Evolutionary conservation across 2,888 invertebrate genomes (phyloP), one percentile per base, ranked within the genome.

Genomic region (Pycnomerus fuliginosus): DNA sequence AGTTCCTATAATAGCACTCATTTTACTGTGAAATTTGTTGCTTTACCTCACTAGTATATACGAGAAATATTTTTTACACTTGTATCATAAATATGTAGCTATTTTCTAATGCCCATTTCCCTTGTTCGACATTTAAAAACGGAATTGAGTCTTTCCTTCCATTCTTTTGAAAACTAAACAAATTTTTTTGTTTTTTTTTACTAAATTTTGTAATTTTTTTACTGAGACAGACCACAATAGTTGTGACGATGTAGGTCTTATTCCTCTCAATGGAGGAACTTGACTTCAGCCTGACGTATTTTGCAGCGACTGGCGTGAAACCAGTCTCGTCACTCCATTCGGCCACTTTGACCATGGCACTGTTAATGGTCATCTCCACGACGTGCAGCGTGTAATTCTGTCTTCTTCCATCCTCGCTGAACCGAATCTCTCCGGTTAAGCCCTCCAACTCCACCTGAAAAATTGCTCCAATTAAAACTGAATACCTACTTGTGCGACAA

Each of bases 321-420:
- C 91, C 90, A 12, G 79, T 78, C 52, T 82, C 82, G 60, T 92
- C 91, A 11, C 84, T 86, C 92, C 92, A 93, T 64, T 90, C 87
- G 12, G 90, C 92, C 3, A 92, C 87, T 80, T 92, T 91, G 11
- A 92, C 84, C 87, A 92, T 88, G 16, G 90, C 90, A 65, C 92
- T 91, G 64, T 93, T 90, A 41, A 92, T 87, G 2, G 94, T 93
- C 90, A 95, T 91, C 73, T 94, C 90, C 34, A 95, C 88, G 46
- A 92, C 87, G 68, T 93, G 89, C 52, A 94, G 75, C 1, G 90
- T 88, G 69, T 91, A 94, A 75, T 93, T 92, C 67, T 87, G 84
- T 36, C 94, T 78, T 60, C 89, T 82, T 8, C 94, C 93, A 64
- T 90, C 89, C 59, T 93, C 91, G 68, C 88, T 90, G 73, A 94